These are phyloP conservation scores for Takifugu ocellatus DNA, from an alignment of 2,797 vertebrate genomes.

Conservation along the genomic window DNA sequence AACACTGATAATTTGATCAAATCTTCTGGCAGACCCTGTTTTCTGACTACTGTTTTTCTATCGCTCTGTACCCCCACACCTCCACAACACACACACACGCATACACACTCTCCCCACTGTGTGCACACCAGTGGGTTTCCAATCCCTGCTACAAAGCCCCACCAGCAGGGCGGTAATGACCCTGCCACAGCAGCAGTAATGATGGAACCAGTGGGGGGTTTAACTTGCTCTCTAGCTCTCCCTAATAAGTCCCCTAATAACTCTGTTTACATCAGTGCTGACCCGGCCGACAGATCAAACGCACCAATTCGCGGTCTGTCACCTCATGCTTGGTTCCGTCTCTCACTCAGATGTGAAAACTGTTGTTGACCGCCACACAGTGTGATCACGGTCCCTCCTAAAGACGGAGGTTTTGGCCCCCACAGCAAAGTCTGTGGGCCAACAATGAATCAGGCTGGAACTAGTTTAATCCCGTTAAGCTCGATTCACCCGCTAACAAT, in stretches of 20 bases:
- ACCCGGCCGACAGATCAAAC: conserved; percentile 66
- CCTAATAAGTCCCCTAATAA: conserved; percentile 77
- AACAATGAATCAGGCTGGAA: conserved; percentile 36
- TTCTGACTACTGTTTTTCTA: conserved; percentile 35
- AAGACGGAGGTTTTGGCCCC: conserved; percentile 17
- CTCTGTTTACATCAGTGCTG: conserved; percentile 72
- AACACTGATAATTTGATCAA: conserved; percentile 46
- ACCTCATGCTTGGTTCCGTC: conserved; percentile 47
- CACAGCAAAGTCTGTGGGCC: background rate
- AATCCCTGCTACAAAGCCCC: conserved; percentile 67
- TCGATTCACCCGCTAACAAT: conserved; percentile 44
- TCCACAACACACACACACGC: conserved; percentile 18
- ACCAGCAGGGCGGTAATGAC: conserved; percentile 69
- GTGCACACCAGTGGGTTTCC: conserved; percentile 54
- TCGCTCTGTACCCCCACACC: conserved; percentile 23
- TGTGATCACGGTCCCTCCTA: background rate
- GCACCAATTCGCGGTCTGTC: conserved; percentile 41
- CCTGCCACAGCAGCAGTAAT: conserved; percentile 64
- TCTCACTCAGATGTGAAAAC: conserved; percentile 27
- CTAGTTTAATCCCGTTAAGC: conserved; percentile 52
- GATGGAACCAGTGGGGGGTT: conserved; percentile 71
- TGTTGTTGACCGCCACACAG: conserved; percentile 27
- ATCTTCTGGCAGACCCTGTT: conserved; percentile 24
- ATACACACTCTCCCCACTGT: conserved; percentile 27
- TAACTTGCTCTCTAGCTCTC: conserved; percentile 60